phyloP scores from a whole-genome alignment of 2,888 invertebrate genomes.

The Cyaniris semiargus region DNA sequence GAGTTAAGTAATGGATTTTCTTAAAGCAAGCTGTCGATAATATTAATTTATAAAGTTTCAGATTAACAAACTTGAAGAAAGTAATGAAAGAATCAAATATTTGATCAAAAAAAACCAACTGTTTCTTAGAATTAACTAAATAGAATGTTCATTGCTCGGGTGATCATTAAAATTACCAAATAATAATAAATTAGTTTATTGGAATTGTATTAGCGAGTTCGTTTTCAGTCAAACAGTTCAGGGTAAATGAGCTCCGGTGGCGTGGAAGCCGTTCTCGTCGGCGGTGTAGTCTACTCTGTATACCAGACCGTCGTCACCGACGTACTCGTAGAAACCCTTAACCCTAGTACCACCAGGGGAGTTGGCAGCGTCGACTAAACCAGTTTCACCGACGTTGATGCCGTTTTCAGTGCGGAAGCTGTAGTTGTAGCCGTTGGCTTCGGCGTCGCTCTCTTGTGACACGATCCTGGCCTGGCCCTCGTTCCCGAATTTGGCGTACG shows the following conservation, averaged over 20 bases:
- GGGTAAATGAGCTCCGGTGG: slow-evolving; percentile 78
- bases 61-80: no score
- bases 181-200: slow-evolving; percentile 31
- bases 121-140: no score
- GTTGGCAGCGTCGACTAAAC: slow-evolving; percentile 76
- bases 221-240: slow-evolving; percentile 30
- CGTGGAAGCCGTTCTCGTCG: slow-evolving; percentile 81
- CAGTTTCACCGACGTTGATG: slow-evolving; percentile 82
- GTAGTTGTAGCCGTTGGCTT: slow-evolving; percentile 80
- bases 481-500: slow-evolving; percentile 48
- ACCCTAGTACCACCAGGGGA: slow-evolving; percentile 82
- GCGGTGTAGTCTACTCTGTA: slow-evolving; percentile 81
- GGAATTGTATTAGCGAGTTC: slow-evolving; percentile 27
- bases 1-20: no score
- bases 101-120: no score
- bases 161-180: background rate
- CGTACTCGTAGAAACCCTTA: slow-evolving; percentile 84
- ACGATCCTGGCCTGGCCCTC: slow-evolving; percentile 79
- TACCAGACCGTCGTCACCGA: slow-evolving; percentile 82
- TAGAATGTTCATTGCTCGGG: background rate
- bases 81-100: no score
- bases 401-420: slow-evolving; percentile 84
- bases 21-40: no score
- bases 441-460: slow-evolving; percentile 73
- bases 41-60: no score